Evolutionary conservation across 2,888 invertebrate genomes (phyloP).

Genomic region (Pocota personata): DNA sequence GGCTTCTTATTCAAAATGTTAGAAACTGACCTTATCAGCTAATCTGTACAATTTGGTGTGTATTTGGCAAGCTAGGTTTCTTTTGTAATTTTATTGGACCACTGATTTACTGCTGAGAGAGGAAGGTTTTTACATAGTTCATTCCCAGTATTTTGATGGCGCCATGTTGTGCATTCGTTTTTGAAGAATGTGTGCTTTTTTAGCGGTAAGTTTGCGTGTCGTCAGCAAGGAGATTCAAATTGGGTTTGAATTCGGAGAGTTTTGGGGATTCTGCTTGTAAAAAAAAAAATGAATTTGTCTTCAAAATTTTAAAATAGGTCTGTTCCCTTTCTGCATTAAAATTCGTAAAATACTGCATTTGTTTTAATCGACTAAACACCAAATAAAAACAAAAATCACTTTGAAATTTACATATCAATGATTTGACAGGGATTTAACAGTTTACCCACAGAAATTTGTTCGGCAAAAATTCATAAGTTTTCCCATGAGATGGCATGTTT

Average conservation of each 20-base stretch:
- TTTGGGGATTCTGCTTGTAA: too few relatives aligned
- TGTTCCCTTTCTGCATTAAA: too few relatives aligned
- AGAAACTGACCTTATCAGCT: slow-evolving; percentile 27
- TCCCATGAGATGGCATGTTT: too few relatives aligned
- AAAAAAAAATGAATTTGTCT: too few relatives aligned
- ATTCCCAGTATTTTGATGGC: not conserved
- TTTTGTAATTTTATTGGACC: slow-evolving; percentile 43
- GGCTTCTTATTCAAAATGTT: slow-evolving; percentile 12
- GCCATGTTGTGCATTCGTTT: not conserved
- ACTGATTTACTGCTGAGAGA: slow-evolving; percentile 16
- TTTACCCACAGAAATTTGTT: too few relatives aligned
- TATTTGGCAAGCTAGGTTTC: slow-evolving; percentile 62
- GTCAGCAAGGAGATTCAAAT: not conserved
- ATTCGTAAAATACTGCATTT: too few relatives aligned
- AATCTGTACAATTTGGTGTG: slow-evolving; percentile 58
- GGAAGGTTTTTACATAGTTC: not conserved
- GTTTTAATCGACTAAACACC: too few relatives aligned
- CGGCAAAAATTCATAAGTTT: too few relatives aligned
- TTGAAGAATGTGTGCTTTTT: not conserved
- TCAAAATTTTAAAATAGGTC: not conserved
- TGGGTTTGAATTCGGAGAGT: not conserved
- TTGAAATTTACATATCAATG: too few relatives aligned
- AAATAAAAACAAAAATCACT: too few relatives aligned
- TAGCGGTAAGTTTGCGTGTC: not conserved
- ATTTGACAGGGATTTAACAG: too few relatives aligned